A percentile compares a stretch with the other conserved stretches of the same genome.
Conservation (phyloP, 2,113 vertebrate genomes). For the Leptocoma aspasia region DNA sequence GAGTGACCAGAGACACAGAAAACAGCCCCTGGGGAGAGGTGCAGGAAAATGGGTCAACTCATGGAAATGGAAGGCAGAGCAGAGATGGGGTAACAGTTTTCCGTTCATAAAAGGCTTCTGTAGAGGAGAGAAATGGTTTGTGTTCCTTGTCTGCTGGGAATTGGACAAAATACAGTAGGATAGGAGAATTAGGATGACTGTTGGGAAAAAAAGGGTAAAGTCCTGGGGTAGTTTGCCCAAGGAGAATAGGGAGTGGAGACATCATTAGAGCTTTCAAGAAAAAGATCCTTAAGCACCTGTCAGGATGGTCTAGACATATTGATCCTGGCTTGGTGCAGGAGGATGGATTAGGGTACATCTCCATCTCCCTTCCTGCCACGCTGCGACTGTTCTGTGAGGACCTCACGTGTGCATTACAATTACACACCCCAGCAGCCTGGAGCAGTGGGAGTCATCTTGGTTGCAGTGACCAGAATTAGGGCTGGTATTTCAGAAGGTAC, state of each 20-base stretch:
- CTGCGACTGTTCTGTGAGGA: neutral
- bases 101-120: neutral
- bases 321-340: neutral
- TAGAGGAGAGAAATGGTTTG: neutral
- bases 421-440: neutral
- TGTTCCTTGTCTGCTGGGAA: neutral
- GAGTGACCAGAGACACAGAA: neutral
- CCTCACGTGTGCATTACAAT: neutral
- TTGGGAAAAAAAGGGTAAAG: neutral
- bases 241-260: neutral
- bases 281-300: neutral
- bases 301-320: neutral
- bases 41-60: neutral
- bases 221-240: neutral
- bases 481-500: neutral
- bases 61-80: accelerated
- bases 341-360: neutral
- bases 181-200: neutral
- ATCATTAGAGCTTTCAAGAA: neutral
- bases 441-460: neutral
- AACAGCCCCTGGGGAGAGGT: neutral
- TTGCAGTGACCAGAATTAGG: accelerated
- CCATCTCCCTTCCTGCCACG: neutral
- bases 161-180: neutral
- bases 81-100: neutral